Percentiles rank a stretch among this genome's conserved stretches.
These are phyloP conservation scores for Cylas formicarius DNA, from an alignment of 1,140 invertebrate genomes.

Conservation along the genomic window DNA sequence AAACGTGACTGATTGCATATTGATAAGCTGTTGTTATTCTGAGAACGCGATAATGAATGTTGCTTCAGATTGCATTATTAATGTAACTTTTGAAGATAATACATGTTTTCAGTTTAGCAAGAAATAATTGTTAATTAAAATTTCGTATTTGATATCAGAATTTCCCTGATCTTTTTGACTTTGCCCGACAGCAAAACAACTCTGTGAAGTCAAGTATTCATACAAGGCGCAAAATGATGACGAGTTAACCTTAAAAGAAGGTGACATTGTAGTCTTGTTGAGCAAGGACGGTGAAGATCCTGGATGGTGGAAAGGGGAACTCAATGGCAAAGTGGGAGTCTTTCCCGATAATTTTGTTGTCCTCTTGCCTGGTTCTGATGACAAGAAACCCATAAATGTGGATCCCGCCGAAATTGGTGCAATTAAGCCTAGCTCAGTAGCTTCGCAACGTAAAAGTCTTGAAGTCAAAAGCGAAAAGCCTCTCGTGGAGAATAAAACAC, in stretches of 20 bases:
- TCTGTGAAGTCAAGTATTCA: slow-evolving; percentile 80
- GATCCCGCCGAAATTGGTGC: slow-evolving; percentile 14
- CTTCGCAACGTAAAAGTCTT: slow-evolving; percentile 46
- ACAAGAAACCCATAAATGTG: slow-evolving; percentile 15
- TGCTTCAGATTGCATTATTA: too few relatives aligned
- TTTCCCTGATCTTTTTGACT: slow-evolving; percentile 5
- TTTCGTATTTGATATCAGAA: too few relatives aligned
- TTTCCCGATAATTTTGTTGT: slow-evolving; percentile 97
- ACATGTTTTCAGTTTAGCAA: too few relatives aligned
- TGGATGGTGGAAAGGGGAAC: slow-evolving; percentile 95
- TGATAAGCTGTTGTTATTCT: too few relatives aligned
- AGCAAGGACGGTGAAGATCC: slow-evolving; percentile 84
- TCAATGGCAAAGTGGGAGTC: slow-evolving; percentile 79
- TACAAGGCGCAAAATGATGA: slow-evolving; percentile 91
- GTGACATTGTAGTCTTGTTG: slow-evolving; percentile 82
- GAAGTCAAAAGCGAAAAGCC: slow-evolving; percentile 40
- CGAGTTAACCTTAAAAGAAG: slow-evolving; percentile 82
- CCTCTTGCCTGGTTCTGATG: slow-evolving; percentile 35
- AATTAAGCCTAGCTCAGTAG: slow-evolving; percentile 40
- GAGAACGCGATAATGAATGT: too few relatives aligned
- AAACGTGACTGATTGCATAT: too few relatives aligned
- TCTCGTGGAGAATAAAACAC: slow-evolving; percentile 37
- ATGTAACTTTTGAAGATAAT: too few relatives aligned
- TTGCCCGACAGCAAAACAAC: slow-evolving; percentile 34
- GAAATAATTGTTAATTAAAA: too few relatives aligned